Evolutionary conservation across 2,113 vertebrate species (phyloP).

Genomic region (Megaptera novaeangliae): DNA sequence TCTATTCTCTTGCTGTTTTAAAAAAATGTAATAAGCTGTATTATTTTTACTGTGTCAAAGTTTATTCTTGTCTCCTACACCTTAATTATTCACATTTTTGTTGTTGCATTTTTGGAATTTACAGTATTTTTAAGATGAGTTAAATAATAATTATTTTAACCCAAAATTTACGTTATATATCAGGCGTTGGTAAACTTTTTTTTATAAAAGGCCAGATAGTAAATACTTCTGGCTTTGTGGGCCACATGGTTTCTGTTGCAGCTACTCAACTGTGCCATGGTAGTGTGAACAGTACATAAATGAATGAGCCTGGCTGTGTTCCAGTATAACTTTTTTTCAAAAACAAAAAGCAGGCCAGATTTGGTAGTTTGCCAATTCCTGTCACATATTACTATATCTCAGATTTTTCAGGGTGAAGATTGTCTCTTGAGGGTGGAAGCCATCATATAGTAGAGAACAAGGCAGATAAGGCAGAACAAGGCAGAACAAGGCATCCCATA

Average conservation of each 20-base stretch:
- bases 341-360: not conserved
- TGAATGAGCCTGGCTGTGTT: not conserved
- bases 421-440: not conserved
- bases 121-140: not conserved
- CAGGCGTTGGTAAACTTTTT: not conserved
- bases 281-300: not conserved
- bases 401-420: not conserved
- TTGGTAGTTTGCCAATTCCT: not conserved
- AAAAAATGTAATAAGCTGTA: constrained; percentile 1
- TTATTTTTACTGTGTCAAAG: not conserved
- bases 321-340: not conserved
- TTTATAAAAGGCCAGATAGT: not conserved
- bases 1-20: not conserved
- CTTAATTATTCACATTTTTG: not conserved
- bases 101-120: constrained; percentile 12
- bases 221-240: not conserved
- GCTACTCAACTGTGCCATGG: not conserved
- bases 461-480: not conserved
- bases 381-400: not conserved
- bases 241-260: not conserved
- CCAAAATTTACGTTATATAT: not conserved
- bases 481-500: not conserved
- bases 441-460: not conserved
- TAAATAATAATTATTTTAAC: not conserved
- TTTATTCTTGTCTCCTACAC: not conserved